phyloP scores from a whole-genome alignment of 2,113 vertebrate species.

The Sterrhoptilus dennistouni region DNA sequence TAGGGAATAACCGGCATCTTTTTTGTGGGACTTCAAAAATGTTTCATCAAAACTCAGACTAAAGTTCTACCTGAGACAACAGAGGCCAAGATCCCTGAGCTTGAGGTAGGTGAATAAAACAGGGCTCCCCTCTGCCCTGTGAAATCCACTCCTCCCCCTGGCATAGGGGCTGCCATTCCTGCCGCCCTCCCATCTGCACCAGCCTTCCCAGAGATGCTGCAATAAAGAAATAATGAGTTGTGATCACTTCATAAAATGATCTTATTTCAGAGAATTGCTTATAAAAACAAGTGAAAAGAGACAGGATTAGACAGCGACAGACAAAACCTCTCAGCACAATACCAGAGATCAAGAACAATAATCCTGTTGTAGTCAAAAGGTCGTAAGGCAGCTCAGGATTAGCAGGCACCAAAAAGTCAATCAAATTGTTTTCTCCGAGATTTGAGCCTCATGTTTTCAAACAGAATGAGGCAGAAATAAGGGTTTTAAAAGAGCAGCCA shows the following conservation, averaged over 20 bases:
- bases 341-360: slow-evolving; percentile 51
- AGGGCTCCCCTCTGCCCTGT: neutral
- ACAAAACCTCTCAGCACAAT: slow-evolving; percentile 29
- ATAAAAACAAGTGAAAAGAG: slow-evolving; percentile 50
- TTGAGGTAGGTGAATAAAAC: slow-evolving; percentile 71
- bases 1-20: slow-evolving; percentile 82
- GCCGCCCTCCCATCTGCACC: neutral
- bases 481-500: neutral
- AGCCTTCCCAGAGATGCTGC: neutral
- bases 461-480: slow-evolving; percentile 15
- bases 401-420: slow-evolving; percentile 45
- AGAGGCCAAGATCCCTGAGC: slow-evolving; percentile 73
- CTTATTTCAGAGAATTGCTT: slow-evolving; percentile 49
- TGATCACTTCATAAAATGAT: slow-evolving; percentile 27
- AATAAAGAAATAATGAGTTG: slow-evolving; percentile 31
- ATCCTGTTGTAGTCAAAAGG: slow-evolving; percentile 62
- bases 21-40: slow-evolving; percentile 83
- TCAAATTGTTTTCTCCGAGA: slow-evolving; percentile 23
- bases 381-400: slow-evolving; percentile 53
- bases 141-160: neutral
- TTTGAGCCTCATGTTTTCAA: neutral
- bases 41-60: slow-evolving; percentile 81
- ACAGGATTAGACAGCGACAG: neutral
- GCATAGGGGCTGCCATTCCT: rapidly evolving
- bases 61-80: slow-evolving; percentile 78